Evolutionary conservation across 2,888 invertebrate species (phyloP), one percentile per base, ranked within the genome.

Genomic region (Leistus spinibarbis): DNA sequence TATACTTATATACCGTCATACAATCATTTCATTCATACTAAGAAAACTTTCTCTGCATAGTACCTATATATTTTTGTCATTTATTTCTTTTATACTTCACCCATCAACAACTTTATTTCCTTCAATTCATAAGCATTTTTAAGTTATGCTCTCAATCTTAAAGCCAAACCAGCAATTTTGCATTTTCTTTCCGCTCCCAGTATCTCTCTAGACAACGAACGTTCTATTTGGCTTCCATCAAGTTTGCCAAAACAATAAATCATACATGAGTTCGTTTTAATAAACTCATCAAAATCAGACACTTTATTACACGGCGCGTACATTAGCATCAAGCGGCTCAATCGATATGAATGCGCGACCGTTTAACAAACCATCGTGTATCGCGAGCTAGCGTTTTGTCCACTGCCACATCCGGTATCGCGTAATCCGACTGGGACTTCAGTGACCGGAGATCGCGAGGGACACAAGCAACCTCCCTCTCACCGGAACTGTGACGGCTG

Each of bases 251-350:
- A 72, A 57, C 66, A 40, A 72, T 72, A 72, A 64, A 72, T 65
- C 65, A 56, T 65, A 72, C 20, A 54, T 24, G 57, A 66, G 66
- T 72, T 65, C 64, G 66, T 72, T 72, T 65, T 72, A 65, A 72
- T 72, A 66, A 66, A 72, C 71, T 71, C 71, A 72, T 64, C 65
- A 66, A 65, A 72, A 72, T 40, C 72, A 72, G 65, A 72, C 72
- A 72, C 66, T 72, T 66, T 65, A 70, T 60, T 70, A 70, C 60
- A 27, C 54, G 56, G n/a, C n/a, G 40, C 40, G 20, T 60, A 27
- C 69, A 54, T 69, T 69, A 60, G 60, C 69, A 69, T 60, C 40
- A 69, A 40, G 40, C 13, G 60, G 19, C 60, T n/a, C 57, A 60
- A 69, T 69, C 69, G 69, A 69, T 69, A 40, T 40, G 40, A 40